phyloP scores from a whole-genome alignment of 1,140 invertebrate genomes.

The Drosophila truncata region DNA sequence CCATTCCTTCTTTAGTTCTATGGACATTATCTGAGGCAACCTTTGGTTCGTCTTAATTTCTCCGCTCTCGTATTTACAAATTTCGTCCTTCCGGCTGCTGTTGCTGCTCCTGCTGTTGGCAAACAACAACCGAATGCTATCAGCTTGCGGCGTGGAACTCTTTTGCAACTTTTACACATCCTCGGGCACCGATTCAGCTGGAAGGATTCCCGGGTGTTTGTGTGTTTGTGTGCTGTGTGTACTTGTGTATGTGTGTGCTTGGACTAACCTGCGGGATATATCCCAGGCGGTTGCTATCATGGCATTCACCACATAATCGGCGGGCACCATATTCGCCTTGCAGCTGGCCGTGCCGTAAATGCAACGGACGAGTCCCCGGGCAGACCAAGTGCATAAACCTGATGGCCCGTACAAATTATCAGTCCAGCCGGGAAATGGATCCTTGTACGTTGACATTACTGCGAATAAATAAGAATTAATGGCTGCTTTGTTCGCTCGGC shows the following conservation, averaged over 20 bases:
- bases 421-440: constrained; percentile 91
- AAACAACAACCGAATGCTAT: constrained; percentile 34
- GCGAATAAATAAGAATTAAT: constrained; percentile 84
- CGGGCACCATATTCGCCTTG: constrained; percentile 91
- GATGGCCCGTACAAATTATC: constrained; percentile 93
- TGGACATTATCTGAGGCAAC: constrained; percentile 4
- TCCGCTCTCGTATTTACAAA: constrained; percentile 26
- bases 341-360: constrained; percentile 87
- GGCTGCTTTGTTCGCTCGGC: constrained; percentile 66
- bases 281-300: constrained; percentile 91
- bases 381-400: constrained; percentile 86
- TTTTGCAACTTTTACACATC: constrained; percentile 56
- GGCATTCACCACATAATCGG: constrained; percentile 91
- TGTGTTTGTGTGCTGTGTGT: not conserved
- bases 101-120: constrained; percentile 1
- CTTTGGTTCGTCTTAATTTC: constrained; percentile 42
- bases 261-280: constrained; percentile 85
- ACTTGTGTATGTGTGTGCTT: not conserved
- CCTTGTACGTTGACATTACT: constrained; percentile 91
- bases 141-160: constrained; percentile 45
- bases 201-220: constrained; percentile 3
- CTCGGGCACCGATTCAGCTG: constrained; percentile 36
- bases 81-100: constrained; percentile 12
- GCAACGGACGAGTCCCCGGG: constrained; percentile 89
- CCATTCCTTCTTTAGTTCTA: not conserved